Evolutionary conservation across 1,140 invertebrate species (phyloP), one percentile per base, ranked within the genome.

Genomic region (Octopus bimaculoides): DNA sequence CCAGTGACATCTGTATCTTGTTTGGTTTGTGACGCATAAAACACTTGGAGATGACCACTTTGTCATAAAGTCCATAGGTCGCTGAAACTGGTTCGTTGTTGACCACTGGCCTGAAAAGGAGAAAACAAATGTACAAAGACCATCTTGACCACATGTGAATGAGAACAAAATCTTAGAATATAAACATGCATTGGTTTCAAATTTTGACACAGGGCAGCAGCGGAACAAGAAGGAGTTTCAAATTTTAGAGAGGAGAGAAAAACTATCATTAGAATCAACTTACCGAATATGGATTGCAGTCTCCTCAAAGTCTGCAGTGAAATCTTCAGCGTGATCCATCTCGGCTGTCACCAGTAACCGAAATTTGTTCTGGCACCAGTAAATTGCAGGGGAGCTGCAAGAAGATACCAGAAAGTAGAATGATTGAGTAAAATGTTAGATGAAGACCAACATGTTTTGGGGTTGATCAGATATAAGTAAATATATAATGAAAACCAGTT

Each of bases 31-130:
- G 75, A 12, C 77, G 53, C 8, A 81, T 54, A 53, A 78, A 41
- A 81, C 82, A 83, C n/a, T 77, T 78, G 14, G 61, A 73, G 0
- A 81, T 80, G 53, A 79, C 41, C 52, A 85, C 75, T 26, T 77
- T 77, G 56, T 78, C 81, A 76, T 74, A 84, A 20, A 85, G 79
- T 26, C 77, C 75, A 71, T 82, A 83, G n/a, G 78, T 79, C 41
- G 83, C 66, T n/a, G 52, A 52, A 82, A 20, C n/a, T 2, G 26
- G 26, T 41, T 41, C 26, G 0, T 0, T 41, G 26, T 2, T 41
- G 26, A 41, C 26, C 26, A 41, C 26, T 41, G 26, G 26, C 26
- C 26, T 41, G 26, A 41, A 41, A 41, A 41, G 26, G 26, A 41
- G 26, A 41, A 41, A 41, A 41, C 26, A 41, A 41, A 41, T 41